Evolutionary conservation across 2,113 vertebrate genomes (phyloP).

Genomic region (Saccopteryx leptura): DNA sequence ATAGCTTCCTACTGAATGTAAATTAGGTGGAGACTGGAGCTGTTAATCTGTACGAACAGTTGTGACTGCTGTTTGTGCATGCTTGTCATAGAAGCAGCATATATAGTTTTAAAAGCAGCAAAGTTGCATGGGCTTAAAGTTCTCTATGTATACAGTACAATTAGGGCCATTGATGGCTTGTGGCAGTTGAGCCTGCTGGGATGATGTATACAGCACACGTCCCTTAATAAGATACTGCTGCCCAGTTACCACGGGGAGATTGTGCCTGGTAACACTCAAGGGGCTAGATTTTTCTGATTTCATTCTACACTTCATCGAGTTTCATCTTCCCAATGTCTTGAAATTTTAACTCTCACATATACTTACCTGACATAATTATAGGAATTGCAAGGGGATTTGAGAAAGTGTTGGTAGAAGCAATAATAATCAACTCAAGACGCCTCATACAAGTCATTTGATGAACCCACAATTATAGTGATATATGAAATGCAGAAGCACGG

Average conservation of each 20-base stretch:
- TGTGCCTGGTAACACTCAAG: neutral
- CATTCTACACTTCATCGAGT: neutral
- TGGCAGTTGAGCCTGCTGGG: neutral
- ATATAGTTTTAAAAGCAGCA: constrained; percentile 39
- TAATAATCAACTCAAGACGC: neutral
- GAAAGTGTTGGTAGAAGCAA: neutral
- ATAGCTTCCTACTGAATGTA: constrained; percentile 49
- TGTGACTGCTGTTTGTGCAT: neutral
- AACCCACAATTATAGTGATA: neutral
- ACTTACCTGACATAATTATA: neutral
- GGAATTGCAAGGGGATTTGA: constrained; percentile 22
- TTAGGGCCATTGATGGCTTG: constrained; percentile 33
- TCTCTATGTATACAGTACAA: constrained; percentile 42
- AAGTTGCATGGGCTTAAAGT: constrained; percentile 1
- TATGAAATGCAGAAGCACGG: neutral
- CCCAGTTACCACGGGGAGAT: neutral
- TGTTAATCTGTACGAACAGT: neutral
- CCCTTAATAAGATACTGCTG: neutral
- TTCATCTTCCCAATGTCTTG: neutral
- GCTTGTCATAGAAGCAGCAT: neutral
- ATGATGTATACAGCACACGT: neutral
- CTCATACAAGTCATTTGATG: neutral
- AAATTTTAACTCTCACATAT: constrained; percentile 25
- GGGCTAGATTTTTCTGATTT: constrained; percentile 21
- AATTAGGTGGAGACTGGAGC: neutral